Evolutionary conservation across 2,113 vertebrate species (phyloP), one percentile per base, ranked within the genome.

Genomic region (Aplodontia rufa): DNA sequence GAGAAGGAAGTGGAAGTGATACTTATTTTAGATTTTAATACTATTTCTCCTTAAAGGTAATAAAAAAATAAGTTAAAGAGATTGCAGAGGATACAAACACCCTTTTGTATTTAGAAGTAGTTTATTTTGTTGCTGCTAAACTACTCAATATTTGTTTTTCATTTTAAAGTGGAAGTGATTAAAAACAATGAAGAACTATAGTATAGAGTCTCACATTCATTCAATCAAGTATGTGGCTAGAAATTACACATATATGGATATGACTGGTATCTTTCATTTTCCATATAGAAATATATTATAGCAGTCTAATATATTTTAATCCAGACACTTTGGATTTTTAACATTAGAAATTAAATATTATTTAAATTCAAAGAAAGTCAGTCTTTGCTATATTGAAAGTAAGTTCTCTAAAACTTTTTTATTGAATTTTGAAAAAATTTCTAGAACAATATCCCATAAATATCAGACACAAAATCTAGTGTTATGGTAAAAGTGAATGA

Each of bases 1-100:
- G 14, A 74, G 47, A 71, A 93, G 28, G 6, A 17, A 75, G 19
- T 89, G 5, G 37, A 26, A 74, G 40, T 45, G 64, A 89, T 45
- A 62, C 14, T 93, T 58, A 62, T 90, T 94, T 91, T 78, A 88
- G 49, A 82, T 37, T 69, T 87, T 74, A 58, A 40, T 55, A 24
- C 1, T 72, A 24, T 83, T 68, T 92, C 26, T 81, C 13, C 24
- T 35, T 55, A 85, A 42, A 92, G 75, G 20, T 17, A 86, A 24
- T 78, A 78, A 71, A 83, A 71, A 81, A 11, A 17, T 55, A 89
- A 69, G n/a, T 55, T 81, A 93, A 78, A 91, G 32, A 89, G 24
- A 84, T 84, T 87, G 83, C 64, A 84, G 62, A 87, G n/a, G n/a
- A 79, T 37, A 32, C 3, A 62, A 53, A n/a, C 20, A 47, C 1